These are phyloP conservation scores for Pseudochromis fuscus DNA, from an alignment of 2,797 vertebrate species.

Conservation along the genomic window DNA sequence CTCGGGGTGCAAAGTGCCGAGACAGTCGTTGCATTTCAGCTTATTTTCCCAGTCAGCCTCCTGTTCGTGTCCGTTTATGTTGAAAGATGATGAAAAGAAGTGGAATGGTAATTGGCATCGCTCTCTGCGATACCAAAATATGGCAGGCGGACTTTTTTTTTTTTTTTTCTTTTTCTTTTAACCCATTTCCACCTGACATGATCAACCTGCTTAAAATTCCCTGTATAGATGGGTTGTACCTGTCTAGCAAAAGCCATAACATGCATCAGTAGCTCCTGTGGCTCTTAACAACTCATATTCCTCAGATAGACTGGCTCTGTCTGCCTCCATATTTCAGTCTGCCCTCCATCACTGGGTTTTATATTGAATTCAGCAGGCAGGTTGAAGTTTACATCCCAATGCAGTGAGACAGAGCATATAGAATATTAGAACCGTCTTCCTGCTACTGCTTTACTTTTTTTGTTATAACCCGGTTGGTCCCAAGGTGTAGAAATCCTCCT, in stretches of 20 bases:
- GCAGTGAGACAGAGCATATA: slow-evolving; percentile 52
- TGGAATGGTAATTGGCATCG: slow-evolving; percentile 30
- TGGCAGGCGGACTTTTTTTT: slow-evolving; percentile 24
- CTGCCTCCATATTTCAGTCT: slow-evolving; percentile 67
- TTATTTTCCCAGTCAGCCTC: slow-evolving; percentile 37
- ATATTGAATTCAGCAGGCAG: slow-evolving; percentile 59
- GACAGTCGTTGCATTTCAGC: slow-evolving; percentile 25
- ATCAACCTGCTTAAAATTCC: slow-evolving; percentile 41
- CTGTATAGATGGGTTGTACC: slow-evolving; percentile 27
- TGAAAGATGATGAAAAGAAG: slow-evolving; percentile 19
- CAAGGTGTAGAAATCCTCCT: slow-evolving; percentile 22
- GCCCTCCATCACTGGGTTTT: slow-evolving; percentile 58
- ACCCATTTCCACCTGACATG: slow-evolving; percentile 21
- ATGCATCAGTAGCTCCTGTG: slow-evolving; percentile 59
- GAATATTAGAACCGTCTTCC: slow-evolving; percentile 33
- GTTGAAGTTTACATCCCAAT: slow-evolving; percentile 62
- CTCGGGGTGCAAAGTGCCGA: slow-evolving; percentile 53
- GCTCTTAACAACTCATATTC: slow-evolving; percentile 62
- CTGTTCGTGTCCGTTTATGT: slow-evolving; percentile 33
- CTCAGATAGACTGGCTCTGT: slow-evolving; percentile 57
- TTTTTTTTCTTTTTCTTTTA: slow-evolving; percentile 4
- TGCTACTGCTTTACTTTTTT: background rate
- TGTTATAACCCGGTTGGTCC: slow-evolving; percentile 8
- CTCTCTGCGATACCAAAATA: slow-evolving; percentile 26
- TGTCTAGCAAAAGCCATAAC: slow-evolving; percentile 66